Evolutionary conservation across 2,797 vertebrate species (phyloP).

Genomic region (Telmatherina bonti): DNA sequence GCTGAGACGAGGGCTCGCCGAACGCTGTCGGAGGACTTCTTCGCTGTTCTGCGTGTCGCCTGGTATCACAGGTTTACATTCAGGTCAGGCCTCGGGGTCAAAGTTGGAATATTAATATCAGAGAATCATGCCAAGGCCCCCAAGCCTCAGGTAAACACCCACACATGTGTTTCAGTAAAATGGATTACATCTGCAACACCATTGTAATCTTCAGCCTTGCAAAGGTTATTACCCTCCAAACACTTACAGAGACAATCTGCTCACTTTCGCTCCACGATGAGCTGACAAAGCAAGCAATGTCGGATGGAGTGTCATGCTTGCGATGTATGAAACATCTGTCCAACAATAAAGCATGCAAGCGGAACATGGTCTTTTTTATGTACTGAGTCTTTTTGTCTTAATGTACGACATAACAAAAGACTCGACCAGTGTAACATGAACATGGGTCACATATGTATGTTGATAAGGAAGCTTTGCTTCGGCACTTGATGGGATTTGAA

Average conservation of each 20-base stretch:
- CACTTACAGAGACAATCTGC: slow-evolving; percentile 49
- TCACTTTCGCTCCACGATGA: slow-evolving; percentile 11
- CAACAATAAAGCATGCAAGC: neutral
- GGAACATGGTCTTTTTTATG: slow-evolving; percentile 9
- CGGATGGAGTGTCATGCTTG: no score
- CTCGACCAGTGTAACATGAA: neutral
- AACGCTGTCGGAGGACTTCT: slow-evolving; percentile 5
- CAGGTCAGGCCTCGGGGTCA: slow-evolving; percentile 38
- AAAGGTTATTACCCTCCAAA: slow-evolving; percentile 62
- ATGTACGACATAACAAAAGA: slow-evolving; percentile 5
- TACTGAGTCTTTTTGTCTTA: neutral
- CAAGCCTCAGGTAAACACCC: slow-evolving; percentile 56
- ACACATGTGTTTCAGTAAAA: slow-evolving; percentile 38
- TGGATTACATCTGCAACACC: slow-evolving; percentile 51
- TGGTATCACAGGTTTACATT: neutral
- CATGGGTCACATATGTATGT: neutral
- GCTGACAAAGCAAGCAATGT: slow-evolving; percentile 18
- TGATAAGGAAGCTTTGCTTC: slow-evolving; percentile 4
- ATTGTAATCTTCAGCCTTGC: slow-evolving; percentile 62
- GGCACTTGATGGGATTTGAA: slow-evolving; percentile 33
- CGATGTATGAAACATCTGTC: slow-evolving; percentile 48
- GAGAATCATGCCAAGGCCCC: neutral
- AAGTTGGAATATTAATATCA: slow-evolving; percentile 44
- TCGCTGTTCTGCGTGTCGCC: neutral
- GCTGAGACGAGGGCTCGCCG: slow-evolving; percentile 2